A percentile compares a stretch with the other conserved stretches of the same genome.
Conservation (phyloP, 2,888 invertebrate genomes). For the Lepidocyrtinus sp. region DNA sequence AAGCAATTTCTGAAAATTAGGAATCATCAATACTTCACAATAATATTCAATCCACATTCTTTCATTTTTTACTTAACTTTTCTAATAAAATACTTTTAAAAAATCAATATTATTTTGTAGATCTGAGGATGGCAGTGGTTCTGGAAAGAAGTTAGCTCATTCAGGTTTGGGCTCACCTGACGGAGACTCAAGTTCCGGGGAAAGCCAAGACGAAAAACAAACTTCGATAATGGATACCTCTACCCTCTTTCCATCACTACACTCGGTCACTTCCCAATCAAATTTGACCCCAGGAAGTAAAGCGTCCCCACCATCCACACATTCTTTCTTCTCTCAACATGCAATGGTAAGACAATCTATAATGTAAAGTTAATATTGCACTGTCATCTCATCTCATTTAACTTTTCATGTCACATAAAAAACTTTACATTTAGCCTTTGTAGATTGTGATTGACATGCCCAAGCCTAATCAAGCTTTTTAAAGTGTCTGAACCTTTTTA, state of each 20-base stretch:
- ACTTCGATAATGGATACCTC: conserved; percentile 55
- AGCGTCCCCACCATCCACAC: conserved; percentile 60
- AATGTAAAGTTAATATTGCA: conserved; percentile 15
- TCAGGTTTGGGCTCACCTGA: conserved; percentile 69
- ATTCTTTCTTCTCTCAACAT: conserved; percentile 66
- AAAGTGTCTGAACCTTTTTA: too few relatives aligned
- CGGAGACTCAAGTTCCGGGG: conserved; percentile 69
- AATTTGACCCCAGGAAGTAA: conserved; percentile 58
- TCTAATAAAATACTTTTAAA: neutral
- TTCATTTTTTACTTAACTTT: too few relatives aligned
- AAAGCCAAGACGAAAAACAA: conserved; percentile 69
- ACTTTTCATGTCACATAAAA: conserved; percentile 12
- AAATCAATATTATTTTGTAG: conserved; percentile 44
- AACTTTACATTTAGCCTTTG: too few relatives aligned
- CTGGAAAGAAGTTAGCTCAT: conserved; percentile 67
- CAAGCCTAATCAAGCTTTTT: too few relatives aligned
- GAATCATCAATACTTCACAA: too few relatives aligned
- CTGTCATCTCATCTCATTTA: conserved; percentile 4
- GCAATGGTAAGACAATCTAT: conserved; percentile 66
- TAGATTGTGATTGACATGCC: neutral
- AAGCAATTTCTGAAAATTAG: too few relatives aligned
- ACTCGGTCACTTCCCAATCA: conserved; percentile 52
- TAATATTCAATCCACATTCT: too few relatives aligned
- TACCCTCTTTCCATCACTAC: conserved; percentile 46
- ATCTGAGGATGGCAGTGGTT: conserved; percentile 68